These are phyloP conservation scores for Gouania willdenowi DNA, from an alignment of 2,797 vertebrate genomes.

Conservation along the genomic window DNA sequence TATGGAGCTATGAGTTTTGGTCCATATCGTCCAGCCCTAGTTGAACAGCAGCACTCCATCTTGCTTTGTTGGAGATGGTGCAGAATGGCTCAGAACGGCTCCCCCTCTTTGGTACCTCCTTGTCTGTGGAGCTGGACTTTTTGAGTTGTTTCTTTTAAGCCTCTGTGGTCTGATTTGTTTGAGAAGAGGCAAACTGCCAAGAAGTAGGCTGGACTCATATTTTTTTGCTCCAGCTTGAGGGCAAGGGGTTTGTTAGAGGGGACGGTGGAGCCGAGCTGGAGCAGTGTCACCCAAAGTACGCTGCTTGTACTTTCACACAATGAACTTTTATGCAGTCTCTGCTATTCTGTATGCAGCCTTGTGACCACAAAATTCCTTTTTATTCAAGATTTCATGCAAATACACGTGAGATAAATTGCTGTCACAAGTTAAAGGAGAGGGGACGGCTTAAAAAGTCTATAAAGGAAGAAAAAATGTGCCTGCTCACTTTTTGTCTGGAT, in stretches of 20 bases:
- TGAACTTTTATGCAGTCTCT: conserved; percentile 38
- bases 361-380: conserved; percentile 21
- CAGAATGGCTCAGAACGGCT: conserved; percentile 27
- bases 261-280: conserved; percentile 36
- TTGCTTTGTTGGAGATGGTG: conserved; percentile 17
- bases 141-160: conserved; percentile 66
- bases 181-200: conserved; percentile 67
- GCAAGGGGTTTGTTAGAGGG: conserved; percentile 52
- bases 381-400: conserved; percentile 35
- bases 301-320: conserved; percentile 33
- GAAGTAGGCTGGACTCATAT: conserved; percentile 63
- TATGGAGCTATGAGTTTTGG: no score
- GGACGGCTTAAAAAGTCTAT: conserved; percentile 1
- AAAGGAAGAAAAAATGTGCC: conserved; percentile 22
- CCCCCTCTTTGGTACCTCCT: conserved; percentile 60
- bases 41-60: conserved; percentile 23
- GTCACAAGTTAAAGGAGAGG: conserved; percentile 1
- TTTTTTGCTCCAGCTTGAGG: conserved; percentile 67
- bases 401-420: conserved; percentile 19
- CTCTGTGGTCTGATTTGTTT: conserved; percentile 74
- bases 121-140: conserved; percentile 42
- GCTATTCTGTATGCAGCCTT: conserved; percentile 21
- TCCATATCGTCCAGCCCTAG: no score
- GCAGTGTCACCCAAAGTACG: conserved; percentile 54
- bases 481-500: conserved; percentile 15